Evolutionary conservation across 2,797 vertebrate species (phyloP), one percentile per base, ranked within the genome.

Genomic region (Platyrinchus mystaceus): DNA sequence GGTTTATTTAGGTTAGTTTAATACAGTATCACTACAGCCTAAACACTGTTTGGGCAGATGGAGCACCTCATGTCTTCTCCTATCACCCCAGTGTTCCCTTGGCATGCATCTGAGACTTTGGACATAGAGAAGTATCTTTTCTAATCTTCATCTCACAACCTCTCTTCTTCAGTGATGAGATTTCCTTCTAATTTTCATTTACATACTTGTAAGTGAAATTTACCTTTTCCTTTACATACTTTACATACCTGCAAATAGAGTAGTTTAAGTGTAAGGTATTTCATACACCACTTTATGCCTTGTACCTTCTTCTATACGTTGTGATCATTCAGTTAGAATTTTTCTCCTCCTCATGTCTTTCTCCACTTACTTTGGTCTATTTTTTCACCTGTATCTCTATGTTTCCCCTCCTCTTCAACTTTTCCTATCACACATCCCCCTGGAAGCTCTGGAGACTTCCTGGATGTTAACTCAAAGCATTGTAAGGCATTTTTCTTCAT

Each of bases 31-130:
- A 55, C 28, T 3, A 21, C 6, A 70, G 50, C 2, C 43, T 92
- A 50, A 56, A 73, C 14, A 30, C 7, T 68, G 32, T 34, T 87
- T 23, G 50, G 70, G n/a, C 19, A 86, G 60, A 74, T 2, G 0
- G 19, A 83, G 39, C 28, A 83, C 0, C 0, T 46, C 0, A 0
- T 24, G 11, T 70, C 73, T 80, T 77, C 56, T 86, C 27, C n/a
- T 15, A 41, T 44, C 50, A 93, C 6, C 30, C 14, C 27, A 14
- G 34, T 7, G 21, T 41, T 93, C 52, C 44, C 17, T 56, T 53
- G 20, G 52, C 37, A 70, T 0, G 2, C 28, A 59, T 24, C 16
- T 41, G 8, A 80, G 56, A 37, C n/a, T 55, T 55, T 6, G 39
- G 16, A 87, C 28, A 66, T 1, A 41, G 23, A 77, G 8, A 50